Conservation (phyloP, 2,797 vertebrate species). For the Xyrichtys novacula region DNA sequence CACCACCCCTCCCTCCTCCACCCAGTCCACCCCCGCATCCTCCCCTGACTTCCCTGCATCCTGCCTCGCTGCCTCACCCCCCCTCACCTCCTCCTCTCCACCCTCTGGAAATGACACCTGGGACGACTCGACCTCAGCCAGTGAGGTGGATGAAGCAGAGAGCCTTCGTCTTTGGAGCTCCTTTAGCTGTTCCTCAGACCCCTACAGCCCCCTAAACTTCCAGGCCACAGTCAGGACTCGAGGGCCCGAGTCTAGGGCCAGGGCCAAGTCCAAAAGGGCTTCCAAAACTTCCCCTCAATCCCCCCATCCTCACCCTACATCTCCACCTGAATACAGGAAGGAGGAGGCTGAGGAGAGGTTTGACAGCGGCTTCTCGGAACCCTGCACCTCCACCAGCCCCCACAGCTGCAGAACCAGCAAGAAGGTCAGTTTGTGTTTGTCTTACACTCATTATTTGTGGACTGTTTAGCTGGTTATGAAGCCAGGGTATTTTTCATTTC, state of each 20-base stretch:
- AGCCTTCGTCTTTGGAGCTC: slow-evolving; percentile 89
- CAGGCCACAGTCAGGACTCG: slow-evolving; percentile 83
- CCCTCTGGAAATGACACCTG: slow-evolving; percentile 61
- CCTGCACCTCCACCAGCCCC: not conserved
- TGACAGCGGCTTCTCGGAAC: slow-evolving; percentile 84
- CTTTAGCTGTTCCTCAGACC: slow-evolving; percentile 89
- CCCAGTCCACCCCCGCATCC: slow-evolving; percentile 31
- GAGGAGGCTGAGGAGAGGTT: slow-evolving; percentile 78
- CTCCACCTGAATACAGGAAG: slow-evolving; percentile 54
- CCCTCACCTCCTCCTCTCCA: slow-evolving; percentile 12
- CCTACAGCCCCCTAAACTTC: slow-evolving; percentile 93
- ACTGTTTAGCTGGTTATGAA: not conserved
- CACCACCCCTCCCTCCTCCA: slow-evolving; percentile 40
- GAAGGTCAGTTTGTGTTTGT: slow-evolving; percentile 72
- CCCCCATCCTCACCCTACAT: not conserved
- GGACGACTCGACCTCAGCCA: slow-evolving; percentile 76
- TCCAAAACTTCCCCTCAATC: not conserved
- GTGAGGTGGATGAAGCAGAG: slow-evolving; percentile 89
- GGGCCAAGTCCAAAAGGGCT: not conserved
- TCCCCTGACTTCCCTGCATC: slow-evolving; percentile 37
- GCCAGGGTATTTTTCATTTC: not conserved
- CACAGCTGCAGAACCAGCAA: slow-evolving; percentile 53
- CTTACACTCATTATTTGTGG: no score
- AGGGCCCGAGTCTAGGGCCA: not conserved
- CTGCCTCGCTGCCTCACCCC: slow-evolving; percentile 44